A percentile compares a stretch with the other conserved stretches of the same genome.
Conservation (phyloP, 2,888 invertebrate genomes). For the Drosophila koepferae region DNA sequence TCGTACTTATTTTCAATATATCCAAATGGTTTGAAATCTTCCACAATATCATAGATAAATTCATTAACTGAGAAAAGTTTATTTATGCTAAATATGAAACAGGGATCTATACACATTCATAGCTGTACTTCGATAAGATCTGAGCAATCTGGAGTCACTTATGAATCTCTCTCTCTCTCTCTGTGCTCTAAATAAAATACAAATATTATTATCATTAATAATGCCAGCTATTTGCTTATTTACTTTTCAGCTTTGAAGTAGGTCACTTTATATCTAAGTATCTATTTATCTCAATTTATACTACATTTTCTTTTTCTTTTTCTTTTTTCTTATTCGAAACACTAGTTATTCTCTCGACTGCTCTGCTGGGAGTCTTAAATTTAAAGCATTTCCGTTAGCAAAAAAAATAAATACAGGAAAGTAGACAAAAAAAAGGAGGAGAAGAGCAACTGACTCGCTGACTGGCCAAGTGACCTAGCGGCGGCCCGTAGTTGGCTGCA, state of each 20-base stretch:
- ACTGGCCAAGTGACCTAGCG: slow-evolving; percentile 28
- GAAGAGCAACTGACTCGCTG: slow-evolving; percentile 5
- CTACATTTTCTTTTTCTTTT: neutral
- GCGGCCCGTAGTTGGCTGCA: slow-evolving; percentile 43
- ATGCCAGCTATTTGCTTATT: neutral
- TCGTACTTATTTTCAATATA: no score
- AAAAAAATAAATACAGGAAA: neutral
- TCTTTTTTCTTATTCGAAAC: neutral
- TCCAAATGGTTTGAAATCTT: neutral
- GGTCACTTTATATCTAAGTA: neutral
- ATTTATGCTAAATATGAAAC: neutral
- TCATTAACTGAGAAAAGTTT: neutral
- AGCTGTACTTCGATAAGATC: no score
- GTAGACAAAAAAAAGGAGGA: neutral
- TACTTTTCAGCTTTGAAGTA: neutral
- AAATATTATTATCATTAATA: neutral
- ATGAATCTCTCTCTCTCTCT: no score
- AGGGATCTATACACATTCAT: neutral
- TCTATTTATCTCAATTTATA: slow-evolving; percentile 4
- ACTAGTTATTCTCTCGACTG: neutral
- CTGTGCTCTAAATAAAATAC: neutral
- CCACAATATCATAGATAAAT: neutral
- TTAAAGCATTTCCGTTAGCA: slow-evolving; percentile 29
- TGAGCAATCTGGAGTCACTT: neutral
- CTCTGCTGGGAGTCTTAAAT: slow-evolving; percentile 13